A percentile compares a stretch with the other conserved stretches of the same genome.
Conservation (phyloP, 1,140 invertebrate species). For the Calephelis virginiensis region DNA sequence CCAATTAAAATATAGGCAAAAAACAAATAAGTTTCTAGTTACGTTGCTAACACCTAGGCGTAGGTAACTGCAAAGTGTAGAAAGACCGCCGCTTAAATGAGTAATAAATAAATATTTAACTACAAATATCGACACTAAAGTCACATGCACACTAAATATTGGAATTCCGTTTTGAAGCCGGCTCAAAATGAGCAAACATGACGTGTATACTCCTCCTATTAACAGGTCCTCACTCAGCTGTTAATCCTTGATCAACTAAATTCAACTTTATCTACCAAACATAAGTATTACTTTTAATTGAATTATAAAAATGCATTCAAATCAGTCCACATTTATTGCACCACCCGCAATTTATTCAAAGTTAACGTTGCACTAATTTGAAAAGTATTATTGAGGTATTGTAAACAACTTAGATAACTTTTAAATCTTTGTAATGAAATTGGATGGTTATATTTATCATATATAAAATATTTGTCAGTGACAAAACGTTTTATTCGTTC, state of each 20-base stretch:
- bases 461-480: background rate
- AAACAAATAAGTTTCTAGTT: conserved; percentile 30
- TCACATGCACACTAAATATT: conserved; percentile 70
- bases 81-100: conserved; percentile 51
- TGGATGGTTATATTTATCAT: background rate
- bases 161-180: conserved; percentile 59
- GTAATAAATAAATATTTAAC: conserved; percentile 70
- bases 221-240: conserved; percentile 60
- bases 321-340: conserved; percentile 69
- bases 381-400: conserved; percentile 62
- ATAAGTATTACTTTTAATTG: conserved; percentile 20
- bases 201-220: conserved; percentile 65
- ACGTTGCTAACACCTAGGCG: conserved; percentile 50
- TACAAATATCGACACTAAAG: conserved; percentile 66
- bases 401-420: conserved; percentile 42
- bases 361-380: conserved; percentile 77
- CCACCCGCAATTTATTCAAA: conserved; percentile 64
- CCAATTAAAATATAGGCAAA: conserved; percentile 30
- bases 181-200: conserved; percentile 66
- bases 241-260: conserved; percentile 14
- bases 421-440: background rate
- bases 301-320: conserved; percentile 48
- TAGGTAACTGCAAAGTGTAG: conserved; percentile 58
- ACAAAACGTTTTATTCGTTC: conserved; percentile 8
- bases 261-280: conserved; percentile 9